Percentiles rank a stretch among this genome's conserved stretches.
These are phyloP conservation scores for Thecophora atra DNA, from an alignment of 2,888 invertebrate species.

Conservation along the genomic window DNA sequence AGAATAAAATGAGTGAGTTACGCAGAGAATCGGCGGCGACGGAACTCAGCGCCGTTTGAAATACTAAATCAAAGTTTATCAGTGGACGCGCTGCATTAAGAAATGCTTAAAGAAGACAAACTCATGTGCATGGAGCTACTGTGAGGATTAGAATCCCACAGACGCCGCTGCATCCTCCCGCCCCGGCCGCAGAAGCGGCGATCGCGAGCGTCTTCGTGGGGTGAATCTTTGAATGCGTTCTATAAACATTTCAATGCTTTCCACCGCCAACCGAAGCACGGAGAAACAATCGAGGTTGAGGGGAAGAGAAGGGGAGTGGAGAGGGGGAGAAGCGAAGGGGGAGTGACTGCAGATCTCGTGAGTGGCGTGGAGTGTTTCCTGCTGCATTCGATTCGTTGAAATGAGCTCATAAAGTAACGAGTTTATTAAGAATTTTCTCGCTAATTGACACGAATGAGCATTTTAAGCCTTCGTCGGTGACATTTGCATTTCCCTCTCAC, in stretches of 20 bases:
- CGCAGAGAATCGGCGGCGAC: not conserved
- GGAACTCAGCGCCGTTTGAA: not conserved
- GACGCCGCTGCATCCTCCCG: too few species aligned
- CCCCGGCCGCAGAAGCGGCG: not conserved
- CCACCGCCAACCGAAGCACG: not conserved
- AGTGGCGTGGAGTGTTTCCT: not conserved
- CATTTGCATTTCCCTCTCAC: slow-evolving; percentile 19
- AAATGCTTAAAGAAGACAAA: slow-evolving; percentile 7
- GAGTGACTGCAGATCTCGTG: too few species aligned
- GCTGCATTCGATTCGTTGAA: slow-evolving; percentile 14
- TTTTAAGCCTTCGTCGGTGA: slow-evolving; percentile 34
- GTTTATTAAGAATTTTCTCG: slow-evolving; percentile 46
- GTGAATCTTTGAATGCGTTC: slow-evolving; percentile 4
- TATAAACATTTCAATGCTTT: slow-evolving; percentile 19
- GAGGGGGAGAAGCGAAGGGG: too few species aligned
- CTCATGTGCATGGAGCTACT: slow-evolving; percentile 7
- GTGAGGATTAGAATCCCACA: not conserved
- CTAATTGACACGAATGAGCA: slow-evolving; percentile 45
- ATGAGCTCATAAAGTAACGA: slow-evolving; percentile 43
- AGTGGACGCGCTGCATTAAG: not conserved
- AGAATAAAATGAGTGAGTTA: not conserved
- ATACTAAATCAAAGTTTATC: slow-evolving; percentile 19
- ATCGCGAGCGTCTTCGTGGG: not conserved
- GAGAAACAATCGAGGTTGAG: too few species aligned
- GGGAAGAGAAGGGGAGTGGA: too few species aligned